Base-by-base conservation (phyloP, 1,140 invertebrate genomes). In the Pseudoatta argentina region DNA sequence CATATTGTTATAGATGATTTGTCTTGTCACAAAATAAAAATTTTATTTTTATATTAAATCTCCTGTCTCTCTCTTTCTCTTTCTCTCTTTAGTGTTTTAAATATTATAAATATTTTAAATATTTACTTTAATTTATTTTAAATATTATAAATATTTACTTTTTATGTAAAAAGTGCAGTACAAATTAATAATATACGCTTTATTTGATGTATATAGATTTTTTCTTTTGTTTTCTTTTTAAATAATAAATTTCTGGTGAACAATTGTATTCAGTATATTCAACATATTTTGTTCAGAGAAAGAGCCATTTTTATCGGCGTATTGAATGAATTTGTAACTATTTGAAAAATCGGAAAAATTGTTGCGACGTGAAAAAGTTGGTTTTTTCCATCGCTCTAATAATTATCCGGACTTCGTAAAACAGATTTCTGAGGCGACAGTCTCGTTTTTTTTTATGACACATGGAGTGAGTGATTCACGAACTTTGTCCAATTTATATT, bases 401-500 rank as follows among this genome's bases (percentile, higher is more conserved):
- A 66, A 85, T 85, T 85, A 85, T 76, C 73, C 61, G 2, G 63
- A 83, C 69, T 59, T 83, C 55, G 69, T 61, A 51, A 83, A 83
- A 83, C 27, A 83, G 69, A 83, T 63, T 83, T 83, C 27, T 69
- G 55, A 61, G 79, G 55, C 55, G 69, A 83, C 69, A 61, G 69
- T 73, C n/a, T 57, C 79, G 67, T 61, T 83, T 77, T 75, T 27
- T 8, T 73, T 24, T 24, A n/a, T 73, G 79, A 83, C 69, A 83
- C 69, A 83, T 83, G 55, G 79, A 14, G 44, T 61, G 79, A 73
- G 69, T 83, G 79, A 83, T 83, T 83, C 69, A 61, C 69, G 79
- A 69, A 78, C 91, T 92, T 89, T 81, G 87, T 92, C 88, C 92
- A 93, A 93, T 93, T 93, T 91, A 92, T 93, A 93, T 91, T 91